Evolutionary conservation across 1,140 invertebrate species (phyloP).

Genomic region (Plodia interpunctella): DNA sequence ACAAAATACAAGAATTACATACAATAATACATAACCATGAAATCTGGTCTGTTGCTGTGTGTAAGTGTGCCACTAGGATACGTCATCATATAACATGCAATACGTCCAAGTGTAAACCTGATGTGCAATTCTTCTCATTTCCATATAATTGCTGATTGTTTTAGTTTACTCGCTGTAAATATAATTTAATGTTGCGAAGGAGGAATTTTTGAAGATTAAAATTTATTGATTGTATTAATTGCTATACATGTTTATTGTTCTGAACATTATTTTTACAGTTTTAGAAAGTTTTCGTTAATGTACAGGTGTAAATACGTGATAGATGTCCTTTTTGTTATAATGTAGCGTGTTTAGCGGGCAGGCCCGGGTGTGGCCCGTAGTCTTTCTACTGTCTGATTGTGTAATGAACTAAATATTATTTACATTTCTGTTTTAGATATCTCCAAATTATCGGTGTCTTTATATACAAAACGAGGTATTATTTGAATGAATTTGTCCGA

Average conservation of each 20-base stretch:
- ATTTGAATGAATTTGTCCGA: slow-evolving; percentile 68
- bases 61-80: slow-evolving; percentile 31
- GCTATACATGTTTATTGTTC: slow-evolving; percentile 63
- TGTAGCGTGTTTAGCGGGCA: slow-evolving; percentile 19
- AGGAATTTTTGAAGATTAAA: slow-evolving; percentile 57
- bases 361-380: too few relatives aligned
- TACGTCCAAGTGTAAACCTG: slow-evolving; percentile 63
- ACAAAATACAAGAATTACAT: too few relatives aligned
- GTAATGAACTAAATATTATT: neutral
- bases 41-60: slow-evolving; percentile 20
- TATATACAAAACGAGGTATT: slow-evolving; percentile 49
- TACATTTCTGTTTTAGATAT: slow-evolving; percentile 14
- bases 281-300: slow-evolving; percentile 68
- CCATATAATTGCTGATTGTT: slow-evolving; percentile 67
- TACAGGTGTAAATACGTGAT: slow-evolving; percentile 72
- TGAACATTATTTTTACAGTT: slow-evolving; percentile 55
- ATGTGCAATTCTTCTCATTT: slow-evolving; percentile 74
- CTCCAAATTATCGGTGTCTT: slow-evolving; percentile 16
- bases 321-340: slow-evolving; percentile 69
- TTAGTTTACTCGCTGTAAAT: slow-evolving; percentile 71
- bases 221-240: slow-evolving; percentile 48
- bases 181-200: slow-evolving; percentile 69
- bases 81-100: slow-evolving; percentile 44
- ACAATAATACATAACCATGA: neutral
- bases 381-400: neutral